Base-by-base conservation (phyloP, 1,140 invertebrate species). In the Heliothis virescens region DNA sequence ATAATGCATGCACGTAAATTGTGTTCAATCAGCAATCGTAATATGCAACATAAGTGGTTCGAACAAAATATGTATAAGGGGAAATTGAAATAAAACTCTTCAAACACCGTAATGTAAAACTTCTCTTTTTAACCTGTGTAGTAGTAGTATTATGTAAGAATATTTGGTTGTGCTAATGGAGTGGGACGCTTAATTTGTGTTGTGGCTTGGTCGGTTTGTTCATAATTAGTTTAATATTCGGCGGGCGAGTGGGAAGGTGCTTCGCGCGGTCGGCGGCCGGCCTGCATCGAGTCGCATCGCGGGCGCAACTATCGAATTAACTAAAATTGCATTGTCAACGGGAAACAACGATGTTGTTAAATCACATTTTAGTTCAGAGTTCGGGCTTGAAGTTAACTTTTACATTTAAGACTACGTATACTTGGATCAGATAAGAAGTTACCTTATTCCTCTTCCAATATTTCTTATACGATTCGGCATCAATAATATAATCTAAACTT, bases 261-360 rank as follows among this genome's bases (percentile, higher is more conserved):
- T 26, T 65, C 87, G 83, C 57, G 80, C 69, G 57, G 59, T 53
- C 41, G 59, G 18, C 50, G 71, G 21, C 60, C 81, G 48, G 47
- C 53, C 72, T 72, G 86, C 81, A 41, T 41, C 34, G 34, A 41
- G 80, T 52, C 79, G 48, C 76, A 82, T 73, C 82, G 76, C 83
- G 85, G 80, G 77, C 82, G 75, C 75, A 78, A 47, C 50, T 55
- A 91, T 88, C 82, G 86, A 90, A 93, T 93, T 91, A 93, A 89
- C 90, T 87, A 83, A 91, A 93, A 93, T 92, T 93, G 90, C 90
- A 92, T 93, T 93, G 90, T 91, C 88, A 87, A 87, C 86, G 84
- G 82, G 84, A 84, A 87, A 86, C 77, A 76, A 18, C 5, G 9
- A 65, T 53, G 26, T 63, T 62, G 74, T 62, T 62, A 63, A 62